phyloP scores from a whole-genome alignment of 1,140 invertebrate genomes.

The Acromyrmex heyeri region DNA sequence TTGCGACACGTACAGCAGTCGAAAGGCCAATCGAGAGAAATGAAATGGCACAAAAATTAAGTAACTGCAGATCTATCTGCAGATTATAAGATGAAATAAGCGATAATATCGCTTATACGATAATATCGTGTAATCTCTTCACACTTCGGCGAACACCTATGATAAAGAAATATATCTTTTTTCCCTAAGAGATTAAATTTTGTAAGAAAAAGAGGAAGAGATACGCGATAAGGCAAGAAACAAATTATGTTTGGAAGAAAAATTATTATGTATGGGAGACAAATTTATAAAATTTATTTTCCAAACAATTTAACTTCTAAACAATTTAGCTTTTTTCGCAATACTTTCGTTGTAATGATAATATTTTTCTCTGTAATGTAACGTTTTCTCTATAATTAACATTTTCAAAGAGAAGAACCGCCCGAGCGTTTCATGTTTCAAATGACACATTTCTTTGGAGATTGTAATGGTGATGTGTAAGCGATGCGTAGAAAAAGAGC shows the following conservation, averaged over 20 bases:
- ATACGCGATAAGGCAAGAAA: not conserved
- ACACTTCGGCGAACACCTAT: no score
- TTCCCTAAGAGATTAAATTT: not conserved
- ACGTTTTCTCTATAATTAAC: no score
- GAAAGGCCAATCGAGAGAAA: not conserved
- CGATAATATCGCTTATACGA: not conserved
- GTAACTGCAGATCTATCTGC: no score
- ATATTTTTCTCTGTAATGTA: not conserved
- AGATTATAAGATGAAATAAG: not conserved
- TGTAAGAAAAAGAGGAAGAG: not conserved
- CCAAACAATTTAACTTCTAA: not conserved
- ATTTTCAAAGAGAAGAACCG: not conserved
- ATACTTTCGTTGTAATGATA: not conserved
- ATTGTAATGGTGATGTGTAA: not conserved
- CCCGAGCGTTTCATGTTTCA: not conserved
- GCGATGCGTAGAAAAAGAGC: slow-evolving; percentile 6
- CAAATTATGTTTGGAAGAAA: no score
- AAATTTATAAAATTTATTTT: no score
- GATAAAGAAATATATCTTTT: not conserved
- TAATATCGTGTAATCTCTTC: not conserved
- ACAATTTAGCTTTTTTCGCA: not conserved
- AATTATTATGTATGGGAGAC: no score
- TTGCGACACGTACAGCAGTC: not conserved
- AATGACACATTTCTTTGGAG: slow-evolving; percentile 3
- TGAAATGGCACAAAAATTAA: slow-evolving; percentile 4